Evolutionary conservation across 2,888 invertebrate genomes (phyloP).

Genomic region (Polymixis flavicincta): DNA sequence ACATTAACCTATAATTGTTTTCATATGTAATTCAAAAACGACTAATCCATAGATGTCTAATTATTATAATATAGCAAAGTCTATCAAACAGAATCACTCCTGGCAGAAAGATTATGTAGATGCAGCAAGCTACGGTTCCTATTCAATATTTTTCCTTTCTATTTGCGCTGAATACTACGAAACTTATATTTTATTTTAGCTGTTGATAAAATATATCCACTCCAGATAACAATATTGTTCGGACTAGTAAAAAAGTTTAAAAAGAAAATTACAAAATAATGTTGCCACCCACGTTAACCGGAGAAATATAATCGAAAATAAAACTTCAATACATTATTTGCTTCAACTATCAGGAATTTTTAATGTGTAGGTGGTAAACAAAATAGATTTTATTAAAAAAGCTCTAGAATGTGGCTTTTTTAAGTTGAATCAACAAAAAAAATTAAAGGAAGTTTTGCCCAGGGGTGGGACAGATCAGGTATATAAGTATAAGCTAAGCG

Average conservation of each 20-base stretch:
- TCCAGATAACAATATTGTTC: not conserved
- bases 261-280: constrained; percentile 23
- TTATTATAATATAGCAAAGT: not conserved
- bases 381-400: not conserved
- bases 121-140: not conserved
- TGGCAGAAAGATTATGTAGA: not conserved
- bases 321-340: not conserved
- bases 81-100: not conserved
- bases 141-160: not conserved
- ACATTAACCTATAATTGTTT: not conserved
- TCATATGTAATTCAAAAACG: not conserved
- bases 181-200: not conserved
- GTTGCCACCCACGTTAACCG: not conserved
- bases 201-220: not conserved
- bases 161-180: not conserved
- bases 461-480: not conserved
- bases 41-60: not conserved
- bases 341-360: not conserved
- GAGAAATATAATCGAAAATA: not conserved
- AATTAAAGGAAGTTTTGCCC: too few relatives aligned
- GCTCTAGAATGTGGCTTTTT: not conserved
- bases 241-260: not conserved
- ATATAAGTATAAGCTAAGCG: not conserved
- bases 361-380: too few relatives aligned
- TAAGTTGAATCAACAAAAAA: not conserved